Evolutionary conservation across 2,113 vertebrate genomes (phyloP).

Genomic region (Promerops cafer): DNA sequence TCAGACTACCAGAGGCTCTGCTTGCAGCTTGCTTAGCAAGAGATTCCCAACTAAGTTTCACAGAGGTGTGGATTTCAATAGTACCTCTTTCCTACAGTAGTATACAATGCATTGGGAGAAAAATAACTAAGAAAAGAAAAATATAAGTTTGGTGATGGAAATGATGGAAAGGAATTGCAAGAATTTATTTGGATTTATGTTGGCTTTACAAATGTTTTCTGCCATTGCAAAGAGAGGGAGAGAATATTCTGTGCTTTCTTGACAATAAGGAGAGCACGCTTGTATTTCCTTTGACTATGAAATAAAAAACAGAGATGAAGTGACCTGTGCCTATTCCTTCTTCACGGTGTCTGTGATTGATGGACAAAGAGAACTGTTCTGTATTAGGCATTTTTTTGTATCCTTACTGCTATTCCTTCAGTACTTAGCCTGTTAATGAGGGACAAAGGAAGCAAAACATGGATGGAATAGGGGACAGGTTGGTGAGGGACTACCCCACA

Average conservation of each 20-base stretch:
- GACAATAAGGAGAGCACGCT: background rate
- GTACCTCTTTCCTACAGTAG: background rate
- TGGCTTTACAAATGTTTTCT: background rate
- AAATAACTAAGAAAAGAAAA: background rate
- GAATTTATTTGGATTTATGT: slow-evolving; percentile 3
- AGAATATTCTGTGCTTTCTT: background rate
- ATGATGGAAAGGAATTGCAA: background rate
- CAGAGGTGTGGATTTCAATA: background rate
- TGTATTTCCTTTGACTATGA: background rate
- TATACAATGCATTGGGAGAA: background rate
- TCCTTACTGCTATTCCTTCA: background rate
- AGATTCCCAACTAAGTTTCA: background rate
- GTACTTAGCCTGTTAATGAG: background rate
- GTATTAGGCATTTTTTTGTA: background rate
- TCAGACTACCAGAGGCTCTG: background rate
- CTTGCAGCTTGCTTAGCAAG: background rate
- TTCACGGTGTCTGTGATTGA: fast-evolving
- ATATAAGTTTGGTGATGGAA: background rate
- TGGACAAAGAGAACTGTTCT: background rate
- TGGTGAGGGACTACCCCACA: background rate
- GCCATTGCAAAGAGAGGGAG: background rate
- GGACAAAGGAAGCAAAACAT: background rate
- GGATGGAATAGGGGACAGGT: background rate
- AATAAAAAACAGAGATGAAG: background rate
- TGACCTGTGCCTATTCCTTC: background rate